phyloP scores from a whole-genome alignment of 1,140 invertebrate species.

The Drosophila pectinifera region DNA sequence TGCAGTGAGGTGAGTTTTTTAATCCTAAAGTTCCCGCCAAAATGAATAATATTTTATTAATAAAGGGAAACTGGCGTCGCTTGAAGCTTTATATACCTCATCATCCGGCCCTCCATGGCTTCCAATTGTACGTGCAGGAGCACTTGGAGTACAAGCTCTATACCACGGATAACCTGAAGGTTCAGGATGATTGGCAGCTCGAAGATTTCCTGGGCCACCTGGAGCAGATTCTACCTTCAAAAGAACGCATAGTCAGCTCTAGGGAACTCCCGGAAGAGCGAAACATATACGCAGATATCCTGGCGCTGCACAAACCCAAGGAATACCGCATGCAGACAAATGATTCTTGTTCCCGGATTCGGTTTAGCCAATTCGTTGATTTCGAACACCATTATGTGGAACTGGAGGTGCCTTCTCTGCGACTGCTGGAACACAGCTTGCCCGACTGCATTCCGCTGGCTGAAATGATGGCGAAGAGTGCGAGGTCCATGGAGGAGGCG shows the following conservation, averaged over 20 bases:
- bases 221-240: slow-evolving; percentile 19
- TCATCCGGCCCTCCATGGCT: slow-evolving; percentile 40
- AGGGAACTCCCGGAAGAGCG: not conserved
- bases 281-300: slow-evolving; percentile 66
- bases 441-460: slow-evolving; percentile 59
- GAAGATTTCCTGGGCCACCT: slow-evolving; percentile 51
- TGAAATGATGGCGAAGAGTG: slow-evolving; percentile 49
- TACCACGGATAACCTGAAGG: slow-evolving; percentile 21
- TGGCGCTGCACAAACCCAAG: slow-evolving; percentile 51
- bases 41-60: not conserved
- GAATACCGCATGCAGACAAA: slow-evolving; percentile 61
- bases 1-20: slow-evolving; percentile 4
- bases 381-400: slow-evolving; percentile 67
- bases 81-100: slow-evolving; percentile 56
- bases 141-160: slow-evolving; percentile 56
- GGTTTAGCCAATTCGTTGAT: slow-evolving; percentile 59
- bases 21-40: slow-evolving; percentile 1
- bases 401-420: slow-evolving; percentile 57
- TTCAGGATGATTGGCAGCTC: slow-evolving; percentile 39
- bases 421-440: slow-evolving; percentile 65
- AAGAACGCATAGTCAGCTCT: no score
- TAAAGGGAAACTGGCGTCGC: slow-evolving; percentile 35
- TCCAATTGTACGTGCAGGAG: slow-evolving; percentile 47
- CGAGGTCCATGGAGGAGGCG: slow-evolving; percentile 23
- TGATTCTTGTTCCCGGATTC: slow-evolving; percentile 45